Conservation (phyloP, 2,888 invertebrate species). For the Nematopogon swammerdamellus region DNA sequence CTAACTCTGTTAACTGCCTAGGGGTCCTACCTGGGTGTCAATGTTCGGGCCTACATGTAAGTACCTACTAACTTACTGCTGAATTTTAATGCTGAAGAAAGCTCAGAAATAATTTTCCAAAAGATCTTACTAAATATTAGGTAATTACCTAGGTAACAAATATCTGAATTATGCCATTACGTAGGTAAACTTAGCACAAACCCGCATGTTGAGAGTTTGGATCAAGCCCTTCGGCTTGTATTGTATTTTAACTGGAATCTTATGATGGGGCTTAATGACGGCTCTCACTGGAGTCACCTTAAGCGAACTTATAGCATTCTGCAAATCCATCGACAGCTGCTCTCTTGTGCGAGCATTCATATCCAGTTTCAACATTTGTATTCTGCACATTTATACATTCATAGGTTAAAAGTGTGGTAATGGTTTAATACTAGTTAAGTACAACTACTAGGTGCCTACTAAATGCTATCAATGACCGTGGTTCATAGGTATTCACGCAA, state of each 20-base stretch:
- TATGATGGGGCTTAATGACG: constrained; percentile 30
- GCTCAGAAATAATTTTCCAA: too few species aligned
- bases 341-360: constrained; percentile 29
- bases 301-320: constrained; percentile 36
- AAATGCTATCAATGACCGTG: too few species aligned
- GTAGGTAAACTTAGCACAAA: constrained; percentile 11
- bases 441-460: too few species aligned
- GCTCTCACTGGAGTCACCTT: constrained; percentile 37
- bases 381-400: constrained; percentile 18
- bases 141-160: too few species aligned
- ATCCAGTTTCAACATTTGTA: constrained; percentile 31
- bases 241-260: constrained; percentile 37
- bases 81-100: too few species aligned
- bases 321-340: constrained; percentile 33
- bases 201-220: constrained; percentile 37
- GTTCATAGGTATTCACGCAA: too few species aligned
- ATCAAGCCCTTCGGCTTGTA: constrained; percentile 45
- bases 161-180: not conserved
- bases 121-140: too few species aligned
- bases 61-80: too few species aligned
- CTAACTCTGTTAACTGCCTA: constrained; percentile 1
- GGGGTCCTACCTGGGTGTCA: too few species aligned
- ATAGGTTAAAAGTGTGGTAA: too few species aligned
- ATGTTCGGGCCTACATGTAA: too few species aligned
- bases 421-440: too few species aligned